Conservation (phyloP, 2,888 invertebrate species). For the Dolichopus griseipennis region DNA sequence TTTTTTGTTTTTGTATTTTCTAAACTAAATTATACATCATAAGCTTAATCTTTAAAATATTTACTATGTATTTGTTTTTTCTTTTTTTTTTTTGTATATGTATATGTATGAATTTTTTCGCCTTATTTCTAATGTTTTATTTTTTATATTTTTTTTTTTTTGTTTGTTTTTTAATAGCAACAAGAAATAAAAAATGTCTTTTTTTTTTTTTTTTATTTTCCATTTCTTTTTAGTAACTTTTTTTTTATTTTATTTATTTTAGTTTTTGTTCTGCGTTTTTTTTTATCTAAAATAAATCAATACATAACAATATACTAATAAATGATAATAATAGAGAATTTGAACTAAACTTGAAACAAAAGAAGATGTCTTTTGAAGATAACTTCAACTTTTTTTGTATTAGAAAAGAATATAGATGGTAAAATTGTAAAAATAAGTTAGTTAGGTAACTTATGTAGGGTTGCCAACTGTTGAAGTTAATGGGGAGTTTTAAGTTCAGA, state of each 20-base stretch:
- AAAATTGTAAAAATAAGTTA: not conserved
- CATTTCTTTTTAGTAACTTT: slow-evolving; percentile 1
- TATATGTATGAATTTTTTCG: not conserved
- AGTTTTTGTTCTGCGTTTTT: not conserved
- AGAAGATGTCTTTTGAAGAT: not conserved
- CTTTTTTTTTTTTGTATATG: not conserved
- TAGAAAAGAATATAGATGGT: not conserved
- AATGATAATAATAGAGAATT: not conserved
- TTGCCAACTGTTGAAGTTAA: too few species aligned
- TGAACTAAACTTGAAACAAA: not conserved
- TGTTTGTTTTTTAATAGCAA: not conserved
- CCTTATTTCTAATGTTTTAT: not conserved
- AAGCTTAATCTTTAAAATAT: not conserved
- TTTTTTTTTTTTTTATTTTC: not conserved
- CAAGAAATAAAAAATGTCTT: not conserved
- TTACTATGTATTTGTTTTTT: not conserved
- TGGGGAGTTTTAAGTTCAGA: too few species aligned
- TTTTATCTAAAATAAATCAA: not conserved
- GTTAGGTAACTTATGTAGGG: too few species aligned
- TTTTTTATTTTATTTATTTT: not conserved
- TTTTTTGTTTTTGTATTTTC: not conserved
- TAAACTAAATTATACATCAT: not conserved
- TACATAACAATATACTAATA: not conserved
- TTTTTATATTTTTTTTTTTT: not conserved
- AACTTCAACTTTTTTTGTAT: not conserved